phyloP scores from a whole-genome alignment of 2,797 vertebrate species.

The Sebastes umbrosus region DNA sequence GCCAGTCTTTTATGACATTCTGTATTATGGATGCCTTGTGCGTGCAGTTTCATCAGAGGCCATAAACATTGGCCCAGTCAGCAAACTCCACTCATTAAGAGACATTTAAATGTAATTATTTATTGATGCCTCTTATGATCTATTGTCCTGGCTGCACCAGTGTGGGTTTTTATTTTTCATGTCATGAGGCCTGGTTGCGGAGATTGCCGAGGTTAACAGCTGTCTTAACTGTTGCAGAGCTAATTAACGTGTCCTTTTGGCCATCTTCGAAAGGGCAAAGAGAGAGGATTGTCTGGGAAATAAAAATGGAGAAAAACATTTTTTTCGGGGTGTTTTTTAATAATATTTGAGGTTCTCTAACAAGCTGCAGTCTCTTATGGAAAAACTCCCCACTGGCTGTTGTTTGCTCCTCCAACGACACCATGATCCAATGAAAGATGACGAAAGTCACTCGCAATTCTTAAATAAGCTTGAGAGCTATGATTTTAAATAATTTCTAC shows the following conservation, averaged over 20 bases:
- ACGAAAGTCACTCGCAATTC: neutral
- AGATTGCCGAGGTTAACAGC: constrained; percentile 74
- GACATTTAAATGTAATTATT: constrained; percentile 87
- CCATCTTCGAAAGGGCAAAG: constrained; percentile 10
- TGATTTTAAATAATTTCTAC: constrained; percentile 1
- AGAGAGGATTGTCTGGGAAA: neutral
- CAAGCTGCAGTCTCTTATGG: neutral
- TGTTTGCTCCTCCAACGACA: neutral
- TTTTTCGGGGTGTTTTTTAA: neutral
- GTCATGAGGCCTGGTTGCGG: constrained; percentile 49
- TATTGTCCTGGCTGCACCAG: constrained; percentile 69
- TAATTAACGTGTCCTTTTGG: constrained; percentile 58
- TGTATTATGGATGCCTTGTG: constrained; percentile 81
- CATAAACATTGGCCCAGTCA: constrained; percentile 80
- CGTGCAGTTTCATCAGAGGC: constrained; percentile 78
- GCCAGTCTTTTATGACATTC: constrained; percentile 82
- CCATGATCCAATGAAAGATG: neutral
- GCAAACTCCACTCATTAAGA: constrained; percentile 85
- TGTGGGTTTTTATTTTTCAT: constrained; percentile 73
- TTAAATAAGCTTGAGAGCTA: neutral
- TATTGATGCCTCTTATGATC: constrained; percentile 86
- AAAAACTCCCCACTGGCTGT: neutral
- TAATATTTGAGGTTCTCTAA: neutral
- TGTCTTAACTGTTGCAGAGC: constrained; percentile 64
- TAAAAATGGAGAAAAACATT: neutral